A percentile compares a stretch with the other conserved stretches of the same genome.
These are phyloP conservation scores for Erebia palarica DNA, from an alignment of 2,888 invertebrate species.

Conservation along the genomic window DNA sequence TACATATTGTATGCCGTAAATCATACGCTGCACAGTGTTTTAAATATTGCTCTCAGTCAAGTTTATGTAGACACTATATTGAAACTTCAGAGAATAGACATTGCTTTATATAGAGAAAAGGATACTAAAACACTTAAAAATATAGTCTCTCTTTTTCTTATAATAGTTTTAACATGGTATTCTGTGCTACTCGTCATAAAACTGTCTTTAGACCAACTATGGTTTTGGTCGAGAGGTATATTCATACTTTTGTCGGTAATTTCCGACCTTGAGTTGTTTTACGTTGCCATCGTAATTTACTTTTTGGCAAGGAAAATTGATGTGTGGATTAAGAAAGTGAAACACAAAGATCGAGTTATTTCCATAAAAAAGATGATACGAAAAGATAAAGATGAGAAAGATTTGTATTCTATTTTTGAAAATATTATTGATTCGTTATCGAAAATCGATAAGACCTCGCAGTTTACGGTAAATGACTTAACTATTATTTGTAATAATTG, in stretches of 20 bases:
- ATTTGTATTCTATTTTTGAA: conserved; percentile 33
- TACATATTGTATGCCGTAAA: conserved; percentile 35
- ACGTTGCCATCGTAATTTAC: conserved; percentile 32
- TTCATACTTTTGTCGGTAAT: conserved; percentile 37
- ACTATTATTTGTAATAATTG: too few relatives aligned
- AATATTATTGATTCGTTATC: conserved; percentile 32
- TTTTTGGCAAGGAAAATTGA: conserved; percentile 40
- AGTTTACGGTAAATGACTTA: conserved; percentile 34
- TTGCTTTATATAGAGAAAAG: conserved; percentile 5
- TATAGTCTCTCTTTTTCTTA: conserved; percentile 12
- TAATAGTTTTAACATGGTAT: conserved; percentile 22
- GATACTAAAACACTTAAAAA: conserved; percentile 27
- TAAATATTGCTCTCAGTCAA: conserved; percentile 29
- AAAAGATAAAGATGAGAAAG: conserved; percentile 21
- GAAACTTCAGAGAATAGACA: conserved; percentile 32
- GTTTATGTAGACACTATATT: conserved; percentile 31
- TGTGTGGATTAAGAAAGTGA: conserved; percentile 34
- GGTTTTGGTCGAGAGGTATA: conserved; percentile 22
- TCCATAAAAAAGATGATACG: conserved; percentile 26
- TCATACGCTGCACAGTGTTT: conserved; percentile 29
- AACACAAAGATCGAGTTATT: conserved; percentile 16
- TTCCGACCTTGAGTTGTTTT: conserved; percentile 43
- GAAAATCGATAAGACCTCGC: conserved; percentile 35
- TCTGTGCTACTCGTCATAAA: conserved; percentile 18
- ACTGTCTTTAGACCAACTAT: conserved; percentile 3